Base-by-base conservation (phyloP, 1,140 invertebrate genomes). In the Drosophila sp. region DNA sequence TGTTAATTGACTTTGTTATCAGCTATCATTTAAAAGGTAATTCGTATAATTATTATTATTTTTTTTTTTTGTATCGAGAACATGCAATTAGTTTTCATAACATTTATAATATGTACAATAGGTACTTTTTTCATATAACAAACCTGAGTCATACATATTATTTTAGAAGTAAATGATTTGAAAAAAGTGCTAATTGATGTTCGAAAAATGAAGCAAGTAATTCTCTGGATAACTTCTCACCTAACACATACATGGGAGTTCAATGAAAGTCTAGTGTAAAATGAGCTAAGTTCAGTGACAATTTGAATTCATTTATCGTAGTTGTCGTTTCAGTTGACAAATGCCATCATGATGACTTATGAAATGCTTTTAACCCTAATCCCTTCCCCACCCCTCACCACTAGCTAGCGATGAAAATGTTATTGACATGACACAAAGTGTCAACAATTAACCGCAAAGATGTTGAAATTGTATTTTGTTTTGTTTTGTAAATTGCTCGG, bases 351-450 rank as follows among this genome's bases (percentile, higher is more conserved):
- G 32, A 50, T 50, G 44, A 50, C 44, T 50, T 50, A 50, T 50
- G 44, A 50, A 50, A 50, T 58, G 56, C 40, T 60, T 62, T 74
- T 70, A 73, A 75, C 63, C 38, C 47, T 54, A 29, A 29, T 60
- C 33, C 33, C 35, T 38, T 71, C 35, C 64, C 44, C 6, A 7
- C 29, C 29, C 23, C 11, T 4, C 17, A 7, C 11, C 33, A 35
- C 56, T 38, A 17, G 47, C 62, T 17, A 38, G 40, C 29, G 25
- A 27, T 35, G 35, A 27, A 69, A 74, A 58, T 68, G 81, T 85
- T 85, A 78, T 84, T 84, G 81, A 84, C 81, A 81, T 72, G 70
- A 60, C 70, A 27, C 30, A 50, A 47, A 50, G 56, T 23, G 47
- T 73, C 56, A 54, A 70, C 73, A 84, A 84, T 84, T 84, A 77